Base-by-base conservation (phyloP, 2,797 vertebrate genomes). In the Phoebastria nigripes region DNA sequence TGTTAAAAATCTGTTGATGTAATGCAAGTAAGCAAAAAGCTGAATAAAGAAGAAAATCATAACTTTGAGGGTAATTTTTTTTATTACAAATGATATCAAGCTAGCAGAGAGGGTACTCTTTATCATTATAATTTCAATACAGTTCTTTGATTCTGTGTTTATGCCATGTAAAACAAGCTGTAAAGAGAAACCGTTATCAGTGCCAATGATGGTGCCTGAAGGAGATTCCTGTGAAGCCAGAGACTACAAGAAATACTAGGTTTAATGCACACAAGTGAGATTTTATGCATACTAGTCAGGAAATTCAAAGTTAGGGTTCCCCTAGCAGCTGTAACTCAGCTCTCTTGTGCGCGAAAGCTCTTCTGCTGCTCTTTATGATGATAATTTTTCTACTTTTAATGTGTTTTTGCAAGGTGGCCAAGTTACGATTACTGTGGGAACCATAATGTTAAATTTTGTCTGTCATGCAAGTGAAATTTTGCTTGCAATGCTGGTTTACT, bases 401-500 rank as follows among this genome's bases (percentile, higher is more conserved):
- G 87, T 92, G 67, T 94, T 89, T 97, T 87, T 94, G 94, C 71
- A 93, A 81, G 54, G 65, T 94, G 89, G 94, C 96, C 96, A 95
- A 96, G 97, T 97, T 97, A 97, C 0, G 8, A 89, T 73, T 92
- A 81, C 97, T 92, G 42, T 95, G 97, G 97, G 98, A 97, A 96
- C 87, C 77, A 49, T 97, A 96, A 96, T 59, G 95, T 96, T 94
- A 93, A 97, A 93, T 96, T 90, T 91, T 15, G 41, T 93, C 91
- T 96, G 89, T 86, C 37, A 22, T 61, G 70, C 55, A 83, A 94
- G 83, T 82, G 86, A 94, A 94, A 95, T 93, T 70, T 91, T 39
- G 59, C 90, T 97, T 81, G 67, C 94, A 82, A 4, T 69, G 55
- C 83, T 94, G 95, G 91, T 71, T 97, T 94, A 80, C 56, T 95